Evolutionary conservation across 2,797 vertebrate species (phyloP).

Genomic region (Pseudocheirus occidentalis): DNA sequence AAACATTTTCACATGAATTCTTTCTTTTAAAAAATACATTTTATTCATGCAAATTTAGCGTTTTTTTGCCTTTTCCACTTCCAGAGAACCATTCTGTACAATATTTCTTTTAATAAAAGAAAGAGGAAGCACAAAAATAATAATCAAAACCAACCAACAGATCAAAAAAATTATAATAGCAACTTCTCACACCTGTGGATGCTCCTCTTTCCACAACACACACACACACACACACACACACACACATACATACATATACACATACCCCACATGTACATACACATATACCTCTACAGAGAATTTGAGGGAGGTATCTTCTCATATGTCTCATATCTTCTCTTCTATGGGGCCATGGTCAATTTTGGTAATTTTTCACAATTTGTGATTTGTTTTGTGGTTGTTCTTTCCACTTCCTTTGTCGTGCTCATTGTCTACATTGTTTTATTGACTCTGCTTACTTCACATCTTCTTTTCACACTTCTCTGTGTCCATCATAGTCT

Average conservation of each 20-base stretch:
- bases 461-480: neutral
- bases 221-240: neutral
- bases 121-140: neutral
- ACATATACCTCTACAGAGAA: neutral
- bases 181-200: neutral
- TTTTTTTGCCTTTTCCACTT: neutral
- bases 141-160: neutral
- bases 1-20: neutral
- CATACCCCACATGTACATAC: neutral
- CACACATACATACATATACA: neutral
- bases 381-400: neutral
- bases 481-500: neutral
- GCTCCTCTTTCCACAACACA: neutral
- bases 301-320: neutral
- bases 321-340: neutral
- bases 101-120: neutral
- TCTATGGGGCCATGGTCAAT: neutral
- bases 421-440: neutral
- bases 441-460: neutral
- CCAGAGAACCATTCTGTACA: neutral
- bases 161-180: neutral
- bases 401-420: neutral
- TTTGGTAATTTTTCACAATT: neutral
- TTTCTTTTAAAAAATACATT: neutral
- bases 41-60: neutral